Base-by-base conservation (phyloP, 1,140 invertebrate species). In the Anastrepha ludens region DNA sequence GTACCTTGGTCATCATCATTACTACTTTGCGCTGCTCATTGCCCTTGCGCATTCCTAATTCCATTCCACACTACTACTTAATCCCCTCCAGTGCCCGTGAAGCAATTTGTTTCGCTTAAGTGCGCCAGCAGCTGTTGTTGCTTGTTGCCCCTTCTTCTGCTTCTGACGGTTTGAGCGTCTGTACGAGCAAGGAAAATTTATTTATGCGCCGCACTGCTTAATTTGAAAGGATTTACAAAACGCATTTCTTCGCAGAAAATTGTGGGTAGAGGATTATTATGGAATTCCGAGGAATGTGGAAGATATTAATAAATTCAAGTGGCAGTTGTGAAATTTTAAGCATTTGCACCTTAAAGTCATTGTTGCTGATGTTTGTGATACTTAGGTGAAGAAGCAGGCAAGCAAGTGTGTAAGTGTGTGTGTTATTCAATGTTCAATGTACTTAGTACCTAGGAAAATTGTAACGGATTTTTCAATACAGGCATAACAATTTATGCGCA, bases 71-170 rank as follows among this genome's bases (percentile, higher is more conserved):
- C 55, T 81, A 81, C 55, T 81, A 81, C 74, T 81, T 11, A 55
- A 20, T 81, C 20, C 44, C n/a, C 17, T 20, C 47, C 20, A n/a
- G 39, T 74, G n/a, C 47, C 74, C 44, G 74, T 47, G 17, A 15
- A 81, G n/a, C 74, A 81, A 81, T 81, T 81, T 81, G 74, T 81
- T 81, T 81, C 74, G 47, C 47, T 81, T 81, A 81, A 81, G 47
- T 81, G 74, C 47, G 15, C 47, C 47, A 81, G 29, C 74, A 81
- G 74, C 74, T 81, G 74, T 81, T 81, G 50, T 58, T 81, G 47
- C 55, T 81, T 81, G 74, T 11, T 81, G 47, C 17, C n/a, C 41
- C 74, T 2, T 11, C 5, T 7, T 41, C 47, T 50, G 17, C 47
- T 44, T 13, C 11, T 39, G 8, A 39, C n/a, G 39, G 11, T 8